Evolutionary conservation across 2,797 vertebrate genomes (phyloP).

Genomic region (Acanthis flammea): DNA sequence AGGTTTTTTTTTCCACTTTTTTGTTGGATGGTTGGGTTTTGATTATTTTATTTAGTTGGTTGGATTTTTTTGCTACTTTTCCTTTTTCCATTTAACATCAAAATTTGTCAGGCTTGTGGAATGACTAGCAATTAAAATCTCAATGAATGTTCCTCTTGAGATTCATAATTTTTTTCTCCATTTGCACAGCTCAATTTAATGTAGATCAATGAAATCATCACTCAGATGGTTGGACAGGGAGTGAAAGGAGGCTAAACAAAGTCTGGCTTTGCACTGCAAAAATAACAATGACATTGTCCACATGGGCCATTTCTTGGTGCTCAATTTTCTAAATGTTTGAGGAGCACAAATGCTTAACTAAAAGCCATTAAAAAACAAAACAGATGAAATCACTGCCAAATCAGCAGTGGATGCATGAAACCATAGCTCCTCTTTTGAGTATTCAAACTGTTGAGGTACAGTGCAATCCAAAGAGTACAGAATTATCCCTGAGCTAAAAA

Average conservation of each 20-base stretch:
- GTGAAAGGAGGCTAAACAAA: background rate
- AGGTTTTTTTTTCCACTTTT: background rate
- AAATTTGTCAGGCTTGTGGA: background rate
- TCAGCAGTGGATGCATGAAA: background rate
- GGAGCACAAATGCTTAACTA: background rate
- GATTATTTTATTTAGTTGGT: background rate
- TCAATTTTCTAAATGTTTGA: background rate
- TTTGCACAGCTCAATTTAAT: background rate
- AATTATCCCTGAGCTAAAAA: background rate
- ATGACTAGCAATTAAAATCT: background rate
- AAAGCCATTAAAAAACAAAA: background rate
- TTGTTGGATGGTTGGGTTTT: fast-evolving
- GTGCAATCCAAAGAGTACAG: background rate
- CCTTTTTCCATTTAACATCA: background rate
- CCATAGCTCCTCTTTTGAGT: background rate
- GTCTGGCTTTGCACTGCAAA: background rate
- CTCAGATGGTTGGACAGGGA: background rate
- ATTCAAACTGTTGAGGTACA: background rate
- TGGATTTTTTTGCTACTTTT: background rate
- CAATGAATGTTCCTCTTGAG: background rate
- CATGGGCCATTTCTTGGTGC: background rate
- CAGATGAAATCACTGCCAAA: background rate
- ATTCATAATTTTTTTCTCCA: background rate
- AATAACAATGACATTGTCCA: background rate
- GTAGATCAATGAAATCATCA: background rate